Base-by-base conservation (phyloP, 2,113 vertebrate species). In the Peucedramus taeniatus region DNA sequence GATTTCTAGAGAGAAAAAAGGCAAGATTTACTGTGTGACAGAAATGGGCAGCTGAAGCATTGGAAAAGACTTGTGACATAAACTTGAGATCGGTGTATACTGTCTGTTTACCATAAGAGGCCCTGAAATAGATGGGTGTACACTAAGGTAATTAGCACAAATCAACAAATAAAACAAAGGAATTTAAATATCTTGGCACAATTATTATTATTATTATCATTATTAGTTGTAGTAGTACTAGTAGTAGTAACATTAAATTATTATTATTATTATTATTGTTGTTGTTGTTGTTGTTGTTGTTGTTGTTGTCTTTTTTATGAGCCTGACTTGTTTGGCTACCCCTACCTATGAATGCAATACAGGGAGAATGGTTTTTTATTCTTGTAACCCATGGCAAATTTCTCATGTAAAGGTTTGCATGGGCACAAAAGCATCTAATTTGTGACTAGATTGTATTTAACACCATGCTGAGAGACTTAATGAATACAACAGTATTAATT, bases 151-250 rank as follows among this genome's bases (percentile, higher is more conserved):
- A 81, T 57, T 56, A 74, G 60, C 11, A 57, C 6, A 84, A 66
- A 93, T 53, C 28, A 70, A 59, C n/a, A 75, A 71, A 44, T 33
- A 7, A 15, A 64, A 5, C 8, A 87, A 31, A 33, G 10, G 7
- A 54, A 71, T 64, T 82, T 19, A 51, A 93, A 47, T 63, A 75
- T 45, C 7, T 70, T 35, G 8, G 24, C 10, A 77, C 3, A 15
- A 10, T 5, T 24, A 27, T 16, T 19, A 50, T 5, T 57, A n/a
- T 1, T 56, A 37, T 1, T 22, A 37, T 0, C 40, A 33, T 0
- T 42, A 51, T 0, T 27, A 37, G 4, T 50, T 35, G 6, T 21
- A 65, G 8, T 13, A 45, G 16, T 47, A n/a, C 5, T 21, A 65
- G 8, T 13, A 45, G 16, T 47, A n/a, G 16, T n/a, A 65, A 4